Conservation (phyloP, 1,140 invertebrate species). For the Pseudachorutes palmiensis region DNA sequence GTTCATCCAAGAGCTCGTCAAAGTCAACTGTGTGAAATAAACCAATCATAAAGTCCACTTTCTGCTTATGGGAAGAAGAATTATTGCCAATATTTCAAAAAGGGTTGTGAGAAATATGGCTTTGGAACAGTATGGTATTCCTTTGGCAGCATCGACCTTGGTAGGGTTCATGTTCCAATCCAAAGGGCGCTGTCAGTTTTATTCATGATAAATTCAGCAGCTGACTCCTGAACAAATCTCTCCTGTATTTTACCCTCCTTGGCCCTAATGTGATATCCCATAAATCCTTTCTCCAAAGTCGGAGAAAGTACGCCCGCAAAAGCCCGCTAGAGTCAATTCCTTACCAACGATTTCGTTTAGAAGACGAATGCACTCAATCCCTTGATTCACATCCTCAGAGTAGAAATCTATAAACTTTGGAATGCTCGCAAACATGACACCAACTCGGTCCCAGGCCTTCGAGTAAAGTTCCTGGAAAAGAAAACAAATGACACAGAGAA, state of each 20-base stretch:
- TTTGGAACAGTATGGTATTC: too few species aligned
- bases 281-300: background rate
- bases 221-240: conserved; percentile 1
- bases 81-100: too few species aligned
- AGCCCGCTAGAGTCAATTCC: conserved; percentile 16
- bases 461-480: conserved; percentile 80
- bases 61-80: too few species aligned
- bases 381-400: conserved; percentile 92
- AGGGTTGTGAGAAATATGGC: too few species aligned
- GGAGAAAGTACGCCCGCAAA: background rate
- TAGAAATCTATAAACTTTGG: conserved; percentile 99
- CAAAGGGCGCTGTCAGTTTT: conserved; percentile 1
- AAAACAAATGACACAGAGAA: background rate
- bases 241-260: background rate
- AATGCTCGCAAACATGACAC: conserved; percentile 95
- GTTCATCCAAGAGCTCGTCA: conserved; percentile 82
- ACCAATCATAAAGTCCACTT: too few species aligned
- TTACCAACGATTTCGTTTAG: conserved; percentile 96
- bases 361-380: conserved; percentile 91
- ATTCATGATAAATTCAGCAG: conserved; percentile 4
- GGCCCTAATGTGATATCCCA: background rate
- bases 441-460: conserved; percentile 82
- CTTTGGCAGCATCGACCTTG: too few species aligned
- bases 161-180: too few species aligned
- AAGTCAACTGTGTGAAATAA: conserved; percentile 61